Conservation (phyloP, 2,888 invertebrate genomes). For the Plemyria rubiginata region DNA sequence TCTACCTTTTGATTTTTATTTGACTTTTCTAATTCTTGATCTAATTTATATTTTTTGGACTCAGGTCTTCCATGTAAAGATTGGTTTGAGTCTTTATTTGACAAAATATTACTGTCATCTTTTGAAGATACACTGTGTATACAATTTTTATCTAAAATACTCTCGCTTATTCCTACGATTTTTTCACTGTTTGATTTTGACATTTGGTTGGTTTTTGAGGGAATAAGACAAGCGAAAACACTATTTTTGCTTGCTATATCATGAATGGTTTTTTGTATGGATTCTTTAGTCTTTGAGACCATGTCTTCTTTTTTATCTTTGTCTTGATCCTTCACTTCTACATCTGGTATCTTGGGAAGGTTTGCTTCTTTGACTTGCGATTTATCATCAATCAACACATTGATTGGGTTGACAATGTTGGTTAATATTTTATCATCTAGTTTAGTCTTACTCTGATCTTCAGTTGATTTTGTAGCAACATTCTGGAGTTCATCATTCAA, state of each 20-base stretch:
- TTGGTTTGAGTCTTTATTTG: conserved; percentile 5
- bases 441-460: conserved; percentile 6
- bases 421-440: neutral
- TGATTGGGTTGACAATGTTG: conserved; percentile 12
- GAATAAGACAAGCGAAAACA: neutral
- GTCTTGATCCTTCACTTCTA: neutral
- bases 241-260: conserved; percentile 5
- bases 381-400: conserved; percentile 15
- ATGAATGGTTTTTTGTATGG: neutral
- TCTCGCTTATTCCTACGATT: neutral
- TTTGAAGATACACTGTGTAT: neutral
- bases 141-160: conserved; percentile 10
- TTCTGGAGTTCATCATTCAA: conserved; percentile 7
- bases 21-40: conserved; percentile 4
- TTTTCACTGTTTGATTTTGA: conserved; percentile 9
- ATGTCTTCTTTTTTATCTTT: neutral
- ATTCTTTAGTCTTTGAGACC: neutral
- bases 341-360: neutral
- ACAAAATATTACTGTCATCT: conserved; percentile 5
- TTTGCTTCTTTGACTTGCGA: conserved; percentile 17
- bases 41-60: conserved; percentile 3
- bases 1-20: conserved; percentile 15
- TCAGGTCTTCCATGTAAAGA: conserved; percentile 1
- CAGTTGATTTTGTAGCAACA: conserved; percentile 6
- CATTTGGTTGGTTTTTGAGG: neutral